Percentiles rank a stretch among this genome's conserved stretches.
phyloP scores from a whole-genome alignment of 2,113 vertebrate species.

The Pagrus major region DNA sequence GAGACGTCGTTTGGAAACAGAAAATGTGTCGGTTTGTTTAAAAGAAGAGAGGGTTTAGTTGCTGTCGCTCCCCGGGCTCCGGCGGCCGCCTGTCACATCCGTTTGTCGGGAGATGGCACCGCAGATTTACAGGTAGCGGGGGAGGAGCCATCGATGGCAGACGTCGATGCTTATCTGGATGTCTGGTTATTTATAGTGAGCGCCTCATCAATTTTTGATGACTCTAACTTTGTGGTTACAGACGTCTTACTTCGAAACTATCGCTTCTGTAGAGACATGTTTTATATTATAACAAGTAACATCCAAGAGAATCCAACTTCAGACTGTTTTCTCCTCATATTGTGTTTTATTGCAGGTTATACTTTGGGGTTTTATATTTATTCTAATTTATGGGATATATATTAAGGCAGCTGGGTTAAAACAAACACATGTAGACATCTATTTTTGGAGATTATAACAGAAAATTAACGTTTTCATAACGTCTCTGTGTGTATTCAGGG shows the following conservation, averaged over 20 bases:
- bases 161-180: slow-evolving; percentile 61
- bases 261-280: background rate
- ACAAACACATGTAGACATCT: background rate
- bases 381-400: background rate
- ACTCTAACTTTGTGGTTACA: slow-evolving; percentile 47
- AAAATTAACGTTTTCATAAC: background rate
- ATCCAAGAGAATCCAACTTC: background rate
- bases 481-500: background rate
- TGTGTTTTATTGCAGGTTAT: background rate
- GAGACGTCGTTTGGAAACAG: accelerated
- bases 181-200: slow-evolving; percentile 74
- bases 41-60: background rate
- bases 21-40: background rate
- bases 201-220: slow-evolving; percentile 65
- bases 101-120: slow-evolving; percentile 74
- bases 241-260: background rate
- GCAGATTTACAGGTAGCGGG: slow-evolving; percentile 83
- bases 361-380: background rate
- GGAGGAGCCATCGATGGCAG: slow-evolving; percentile 76
- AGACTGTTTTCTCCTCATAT: background rate
- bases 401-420: background rate
- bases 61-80: slow-evolving; percentile 8
- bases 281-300: background rate
- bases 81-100: slow-evolving; percentile 69
- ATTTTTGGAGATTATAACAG: background rate